phyloP scores from a whole-genome alignment of 1,140 invertebrate genomes.

The Aethina tumida region DNA sequence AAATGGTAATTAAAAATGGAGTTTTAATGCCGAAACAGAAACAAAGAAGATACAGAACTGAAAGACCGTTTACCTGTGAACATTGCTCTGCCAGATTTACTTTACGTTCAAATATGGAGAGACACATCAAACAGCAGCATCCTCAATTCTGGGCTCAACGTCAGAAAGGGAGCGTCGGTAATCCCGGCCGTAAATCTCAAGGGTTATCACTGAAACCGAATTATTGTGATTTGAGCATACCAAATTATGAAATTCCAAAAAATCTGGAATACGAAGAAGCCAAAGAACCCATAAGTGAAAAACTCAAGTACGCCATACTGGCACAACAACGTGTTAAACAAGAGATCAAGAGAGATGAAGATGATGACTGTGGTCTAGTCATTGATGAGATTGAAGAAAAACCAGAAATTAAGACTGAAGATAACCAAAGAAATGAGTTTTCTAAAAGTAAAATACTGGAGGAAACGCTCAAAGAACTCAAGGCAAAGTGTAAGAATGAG shows the following conservation, averaged over 20 bases:
- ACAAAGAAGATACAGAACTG: slow-evolving; percentile 81
- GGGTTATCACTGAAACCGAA: slow-evolving; percentile 17
- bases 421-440: slow-evolving; percentile 11
- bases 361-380: slow-evolving; percentile 54
- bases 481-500: slow-evolving; percentile 23
- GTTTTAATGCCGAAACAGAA: slow-evolving; percentile 84
- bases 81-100: slow-evolving; percentile 84
- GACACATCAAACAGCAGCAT: slow-evolving; percentile 89
- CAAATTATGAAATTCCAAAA: slow-evolving; percentile 26
- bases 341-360: slow-evolving; percentile 39
- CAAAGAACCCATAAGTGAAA: slow-evolving; percentile 41
- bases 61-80: slow-evolving; percentile 79
- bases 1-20: slow-evolving; percentile 85
- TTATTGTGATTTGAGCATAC: slow-evolving; percentile 27
- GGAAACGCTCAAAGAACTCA: slow-evolving; percentile 32
- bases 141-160: slow-evolving; percentile 76
- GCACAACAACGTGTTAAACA: slow-evolving; percentile 48
- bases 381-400: slow-evolving; percentile 53
- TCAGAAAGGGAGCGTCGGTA: slow-evolving; percentile 46
- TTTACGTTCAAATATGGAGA: slow-evolving; percentile 83
- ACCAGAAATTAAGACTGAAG: slow-evolving; percentile 14
- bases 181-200: slow-evolving; percentile 38
- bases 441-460: slow-evolving; percentile 22
- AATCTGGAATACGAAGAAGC: slow-evolving; percentile 30
- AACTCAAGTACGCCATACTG: slow-evolving; percentile 68